Percentiles rank a stretch among this genome's conserved stretches.
Evolutionary conservation across 2,113 vertebrate genomes (phyloP).

Genomic region (Tachysurus fulvidraco): DNA sequence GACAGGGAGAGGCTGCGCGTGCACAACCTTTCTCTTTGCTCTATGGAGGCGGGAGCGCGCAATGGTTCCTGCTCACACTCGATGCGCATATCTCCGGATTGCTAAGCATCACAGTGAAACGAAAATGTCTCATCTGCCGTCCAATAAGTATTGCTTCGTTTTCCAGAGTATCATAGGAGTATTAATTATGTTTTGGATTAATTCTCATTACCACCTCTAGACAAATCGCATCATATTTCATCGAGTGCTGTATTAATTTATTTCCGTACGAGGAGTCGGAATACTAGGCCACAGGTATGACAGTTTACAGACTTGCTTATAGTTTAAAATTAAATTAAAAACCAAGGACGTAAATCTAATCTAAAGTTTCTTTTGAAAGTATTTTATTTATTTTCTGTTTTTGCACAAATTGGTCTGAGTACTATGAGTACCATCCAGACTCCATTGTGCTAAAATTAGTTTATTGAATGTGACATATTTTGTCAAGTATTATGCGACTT

Average conservation of each 20-base stretch:
- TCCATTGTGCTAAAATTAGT: neutral
- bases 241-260: slow-evolving; percentile 35
- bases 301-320: slow-evolving; percentile 6
- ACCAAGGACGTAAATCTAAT: neutral
- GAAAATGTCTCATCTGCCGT: slow-evolving; percentile 70
- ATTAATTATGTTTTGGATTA: slow-evolving; percentile 51
- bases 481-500: neutral
- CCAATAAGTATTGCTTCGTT: slow-evolving; percentile 43
- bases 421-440: neutral
- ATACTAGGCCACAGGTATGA: slow-evolving; percentile 69
- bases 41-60: slow-evolving; percentile 69
- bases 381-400: too few species aligned
- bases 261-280: slow-evolving; percentile 52
- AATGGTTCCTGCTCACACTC: slow-evolving; percentile 55
- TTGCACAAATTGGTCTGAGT: neutral
- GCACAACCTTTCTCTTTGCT: slow-evolving; percentile 60
- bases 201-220: slow-evolving; percentile 59
- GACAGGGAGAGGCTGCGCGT: slow-evolving; percentile 80
- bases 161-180: slow-evolving; percentile 59
- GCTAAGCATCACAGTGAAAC: slow-evolving; percentile 64
- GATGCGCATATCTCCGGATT: slow-evolving; percentile 59
- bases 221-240: slow-evolving; percentile 49
- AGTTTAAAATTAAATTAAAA: neutral
- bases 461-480: neutral
- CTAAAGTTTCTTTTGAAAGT: slow-evolving; percentile 17